Base-by-base conservation (phyloP, 2,113 vertebrate genomes). In the Antechinus stuartii region DNA sequence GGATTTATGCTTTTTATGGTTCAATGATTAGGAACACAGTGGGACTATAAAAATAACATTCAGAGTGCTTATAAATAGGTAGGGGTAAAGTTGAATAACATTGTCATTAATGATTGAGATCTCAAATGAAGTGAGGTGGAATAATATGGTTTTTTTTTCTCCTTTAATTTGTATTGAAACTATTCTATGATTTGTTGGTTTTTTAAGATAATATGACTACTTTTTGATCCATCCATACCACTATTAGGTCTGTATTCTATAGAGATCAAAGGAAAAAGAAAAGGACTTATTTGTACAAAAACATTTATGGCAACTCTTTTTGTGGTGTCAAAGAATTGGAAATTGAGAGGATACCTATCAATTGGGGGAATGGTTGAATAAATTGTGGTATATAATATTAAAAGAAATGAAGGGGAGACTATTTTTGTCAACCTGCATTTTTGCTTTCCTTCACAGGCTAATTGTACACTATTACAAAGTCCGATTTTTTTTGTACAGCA, bases 1-100 rank as follows among this genome's bases (percentile, higher is more conserved):
- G 76, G 61, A 90, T 95, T 12, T 76, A 96, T 95, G 27, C 7
- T 14, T 94, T 8, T 54, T 90, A 11, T 92, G 27, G 53, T 30
- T 94, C 90, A 92, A 35, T 90, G 52, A 92, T 94, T 84, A 42
- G 35, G 35, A 84, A 84, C 16, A 76, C 68, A 84, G 35, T 22
- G 35, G 16, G 35, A 19, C 1, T 35, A 68, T 84, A 25, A 42
- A 42, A 42, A 84, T 84, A 16, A 84, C 22, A 42, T 42, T 84
- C n/a, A 42, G 68, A 42, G 68, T 42, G n/a, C 19, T 42, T 42
- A 42, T 84, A 23, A 19, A 23, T 84, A 42, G n/a, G 19, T 8
- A 1, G 68, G n/a, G 16, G 19, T 42, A 42, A 84, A 42, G 19
- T 42, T 84, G 68, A 84, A 84, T 42, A 42, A 23, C 16, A 19